Evolutionary conservation across 1,140 invertebrate genomes (phyloP).

Genomic region (Pogonognathellus flavescens): DNA sequence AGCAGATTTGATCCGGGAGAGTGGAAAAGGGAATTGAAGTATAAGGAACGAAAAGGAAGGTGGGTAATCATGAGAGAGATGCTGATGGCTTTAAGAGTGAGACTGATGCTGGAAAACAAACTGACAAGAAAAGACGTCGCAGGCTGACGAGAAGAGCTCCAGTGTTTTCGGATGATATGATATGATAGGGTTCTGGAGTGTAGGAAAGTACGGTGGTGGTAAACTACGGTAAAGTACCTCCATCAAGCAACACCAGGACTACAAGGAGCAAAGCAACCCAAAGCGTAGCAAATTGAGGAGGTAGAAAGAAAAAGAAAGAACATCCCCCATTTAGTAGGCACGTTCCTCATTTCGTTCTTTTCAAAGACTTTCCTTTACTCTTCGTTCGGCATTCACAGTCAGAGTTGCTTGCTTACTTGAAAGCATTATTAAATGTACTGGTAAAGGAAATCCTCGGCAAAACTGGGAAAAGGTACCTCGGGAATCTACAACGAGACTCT

Average conservation of each 20-base stretch:
- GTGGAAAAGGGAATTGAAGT: background rate
- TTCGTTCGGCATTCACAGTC: background rate
- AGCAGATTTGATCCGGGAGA: no score
- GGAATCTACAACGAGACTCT: background rate
- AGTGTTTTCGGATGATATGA: background rate
- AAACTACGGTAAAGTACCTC: background rate
- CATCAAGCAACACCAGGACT: background rate
- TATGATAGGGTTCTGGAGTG: background rate
- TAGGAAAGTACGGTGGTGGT: background rate
- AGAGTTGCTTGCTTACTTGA: background rate
- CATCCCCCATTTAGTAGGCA: constrained; percentile 35
- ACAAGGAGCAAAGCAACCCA: background rate
- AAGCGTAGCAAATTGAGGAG: constrained; percentile 24
- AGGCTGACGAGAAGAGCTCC: background rate
- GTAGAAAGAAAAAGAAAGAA: constrained; percentile 21
- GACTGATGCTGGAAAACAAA: background rate
- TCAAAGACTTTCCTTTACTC: constrained; percentile 10
- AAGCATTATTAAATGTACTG: background rate
- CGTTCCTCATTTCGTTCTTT: constrained; percentile 9
- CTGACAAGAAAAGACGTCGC: background rate
- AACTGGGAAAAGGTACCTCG: background rate
- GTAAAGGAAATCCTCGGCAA: constrained; percentile 7
- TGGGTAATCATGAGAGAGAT: constrained; percentile 17
- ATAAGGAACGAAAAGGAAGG: background rate
- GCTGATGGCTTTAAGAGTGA: background rate